These are phyloP conservation scores for Polietes domitor DNA, from an alignment of 2,888 invertebrate genomes.

Conservation along the genomic window DNA sequence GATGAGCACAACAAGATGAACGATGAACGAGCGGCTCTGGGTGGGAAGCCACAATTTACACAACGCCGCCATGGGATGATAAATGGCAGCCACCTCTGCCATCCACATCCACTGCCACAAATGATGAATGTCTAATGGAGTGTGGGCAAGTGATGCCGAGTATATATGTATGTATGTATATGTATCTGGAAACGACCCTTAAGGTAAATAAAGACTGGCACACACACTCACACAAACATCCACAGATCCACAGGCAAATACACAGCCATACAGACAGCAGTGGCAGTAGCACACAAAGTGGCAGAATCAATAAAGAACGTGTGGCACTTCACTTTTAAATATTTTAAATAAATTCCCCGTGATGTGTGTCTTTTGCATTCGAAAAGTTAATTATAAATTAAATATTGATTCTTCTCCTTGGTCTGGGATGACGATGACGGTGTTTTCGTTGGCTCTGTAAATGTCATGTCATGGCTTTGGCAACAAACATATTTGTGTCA, in stretches of 20 bases:
- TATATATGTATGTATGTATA: too few relatives aligned
- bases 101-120: conserved; percentile 31
- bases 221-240: neutral
- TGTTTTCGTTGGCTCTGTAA: conserved; percentile 9
- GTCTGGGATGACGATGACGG: neutral
- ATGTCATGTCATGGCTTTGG: conserved; percentile 35
- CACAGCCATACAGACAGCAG: conserved; percentile 7
- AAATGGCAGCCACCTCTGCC: conserved; percentile 19
- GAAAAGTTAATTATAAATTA: conserved; percentile 80
- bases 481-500: conserved; percentile 22
- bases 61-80: neutral
- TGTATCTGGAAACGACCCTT: conserved; percentile 53
- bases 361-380: conserved; percentile 52
- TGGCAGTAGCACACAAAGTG: conserved; percentile 23
- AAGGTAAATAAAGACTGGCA: conserved; percentile 50
- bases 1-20: conserved; percentile 13
- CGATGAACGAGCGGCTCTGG: too few relatives aligned
- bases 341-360: conserved; percentile 56
- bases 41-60: neutral
- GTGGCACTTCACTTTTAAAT: conserved; percentile 59
- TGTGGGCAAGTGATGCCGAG: conserved; percentile 6
- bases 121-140: conserved; percentile 53
- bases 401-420: conserved; percentile 77
- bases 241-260: neutral
- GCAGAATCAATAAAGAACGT: conserved; percentile 48